Evolutionary conservation across 2,797 vertebrate genomes (phyloP).

Genomic region (Manis javanica): DNA sequence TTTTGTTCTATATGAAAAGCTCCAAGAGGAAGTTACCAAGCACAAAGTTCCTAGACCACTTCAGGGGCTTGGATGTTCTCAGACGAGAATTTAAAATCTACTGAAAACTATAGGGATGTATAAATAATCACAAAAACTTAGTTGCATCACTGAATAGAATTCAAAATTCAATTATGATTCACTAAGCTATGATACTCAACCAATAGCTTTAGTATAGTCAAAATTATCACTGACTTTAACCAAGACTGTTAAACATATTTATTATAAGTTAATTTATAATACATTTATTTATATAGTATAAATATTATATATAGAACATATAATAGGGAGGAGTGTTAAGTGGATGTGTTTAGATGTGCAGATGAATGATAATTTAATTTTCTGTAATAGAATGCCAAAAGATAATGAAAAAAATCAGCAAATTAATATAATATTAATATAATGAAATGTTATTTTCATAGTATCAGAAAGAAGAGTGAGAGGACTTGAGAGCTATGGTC

Average conservation of each 20-base stretch:
- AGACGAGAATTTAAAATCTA: neutral
- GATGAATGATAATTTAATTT: neutral
- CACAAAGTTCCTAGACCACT: neutral
- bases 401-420: neutral
- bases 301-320: no score
- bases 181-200: neutral
- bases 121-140: neutral
- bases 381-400: neutral
- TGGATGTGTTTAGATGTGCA: neutral
- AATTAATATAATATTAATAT: neutral
- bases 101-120: neutral
- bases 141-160: neutral
- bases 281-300: no score
- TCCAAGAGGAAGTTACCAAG: neutral
- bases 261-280: no score
- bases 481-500: neutral
- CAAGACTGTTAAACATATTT: neutral
- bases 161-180: neutral
- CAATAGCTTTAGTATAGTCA: neutral
- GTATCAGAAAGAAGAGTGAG: neutral
- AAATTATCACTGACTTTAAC: neutral
- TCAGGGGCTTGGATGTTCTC: neutral
- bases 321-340: neutral
- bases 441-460: neutral
- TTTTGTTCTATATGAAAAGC: no score